phyloP scores from a whole-genome alignment of 1,140 invertebrate species.

The Papilio glaucus region DNA sequence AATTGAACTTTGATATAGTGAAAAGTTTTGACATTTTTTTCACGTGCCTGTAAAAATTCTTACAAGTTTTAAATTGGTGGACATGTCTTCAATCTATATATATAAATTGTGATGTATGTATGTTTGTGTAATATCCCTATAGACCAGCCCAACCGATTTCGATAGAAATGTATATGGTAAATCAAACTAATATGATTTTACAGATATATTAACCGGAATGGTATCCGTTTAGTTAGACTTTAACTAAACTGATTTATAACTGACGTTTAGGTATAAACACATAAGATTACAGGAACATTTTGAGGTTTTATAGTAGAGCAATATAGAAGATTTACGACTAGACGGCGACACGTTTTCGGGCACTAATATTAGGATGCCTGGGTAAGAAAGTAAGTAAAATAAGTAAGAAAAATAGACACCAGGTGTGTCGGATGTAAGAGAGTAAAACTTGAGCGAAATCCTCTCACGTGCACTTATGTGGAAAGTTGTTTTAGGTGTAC shows the following conservation, averaged over 20 bases:
- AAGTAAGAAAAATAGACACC: too few species aligned
- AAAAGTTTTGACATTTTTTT: not conserved
- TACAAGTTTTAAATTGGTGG: too few species aligned
- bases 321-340: conserved; percentile 20
- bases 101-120: too few species aligned
- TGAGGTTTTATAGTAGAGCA: not conserved
- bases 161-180: too few species aligned
- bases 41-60: not conserved
- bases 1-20: not conserved
- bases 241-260: not conserved
- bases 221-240: not conserved
- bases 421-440: too few species aligned
- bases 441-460: too few species aligned
- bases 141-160: too few species aligned
- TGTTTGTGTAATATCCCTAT: too few species aligned
- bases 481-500: not conserved
- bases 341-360: conserved; percentile 15
- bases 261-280: not conserved
- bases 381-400: too few species aligned
- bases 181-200: too few species aligned
- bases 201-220: too few species aligned
- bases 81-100: too few species aligned
- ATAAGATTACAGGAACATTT: not conserved
- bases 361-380: conserved; percentile 15
- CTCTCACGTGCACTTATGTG: not conserved